phyloP scores from a whole-genome alignment of 1,140 invertebrate genomes.

The Monomorium pharaonis region DNA sequence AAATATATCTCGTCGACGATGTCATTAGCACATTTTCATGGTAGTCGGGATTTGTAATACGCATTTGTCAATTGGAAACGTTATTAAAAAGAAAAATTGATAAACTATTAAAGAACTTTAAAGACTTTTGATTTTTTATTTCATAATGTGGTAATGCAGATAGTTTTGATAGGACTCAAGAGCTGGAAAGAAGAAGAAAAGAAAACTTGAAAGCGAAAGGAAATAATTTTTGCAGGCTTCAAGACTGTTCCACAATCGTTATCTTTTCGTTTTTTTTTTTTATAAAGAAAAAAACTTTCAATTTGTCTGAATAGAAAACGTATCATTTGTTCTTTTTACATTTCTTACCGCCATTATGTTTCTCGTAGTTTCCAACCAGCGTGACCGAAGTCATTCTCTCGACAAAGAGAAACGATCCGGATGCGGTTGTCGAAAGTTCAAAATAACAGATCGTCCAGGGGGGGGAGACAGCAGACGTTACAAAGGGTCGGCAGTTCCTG shows the following conservation, averaged over 20 bases:
- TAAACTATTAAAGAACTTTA: not conserved
- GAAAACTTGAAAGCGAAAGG: not conserved
- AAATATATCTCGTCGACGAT: slow-evolving; percentile 21
- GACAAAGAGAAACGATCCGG: slow-evolving; percentile 56
- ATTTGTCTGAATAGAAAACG: slow-evolving; percentile 31
- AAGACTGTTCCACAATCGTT: not conserved
- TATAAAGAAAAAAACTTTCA: slow-evolving; percentile 42
- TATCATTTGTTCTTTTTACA: slow-evolving; percentile 4
- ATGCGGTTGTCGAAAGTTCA: slow-evolving; percentile 70
- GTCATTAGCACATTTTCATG: slow-evolving; percentile 36
- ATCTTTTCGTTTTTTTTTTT: too few relatives aligned
- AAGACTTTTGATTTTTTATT: not conserved
- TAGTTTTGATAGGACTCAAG: not conserved
- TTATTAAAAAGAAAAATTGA: not conserved
- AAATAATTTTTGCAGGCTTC: not conserved
- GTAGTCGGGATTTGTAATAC: not conserved
- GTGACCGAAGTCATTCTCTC: slow-evolving; percentile 25
- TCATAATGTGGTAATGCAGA: not conserved
- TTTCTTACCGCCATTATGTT: slow-evolving; percentile 32
- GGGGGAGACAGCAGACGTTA: slow-evolving; percentile 23
- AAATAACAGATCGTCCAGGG: slow-evolving; percentile 65
- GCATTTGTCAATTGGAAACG: not conserved
- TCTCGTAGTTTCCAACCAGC: not conserved
- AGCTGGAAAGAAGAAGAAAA: too few relatives aligned
- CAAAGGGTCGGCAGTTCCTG: slow-evolving; percentile 43